These are phyloP conservation scores for Dinomys branickii DNA, from an alignment of 2,113 vertebrate species.

Conservation along the genomic window DNA sequence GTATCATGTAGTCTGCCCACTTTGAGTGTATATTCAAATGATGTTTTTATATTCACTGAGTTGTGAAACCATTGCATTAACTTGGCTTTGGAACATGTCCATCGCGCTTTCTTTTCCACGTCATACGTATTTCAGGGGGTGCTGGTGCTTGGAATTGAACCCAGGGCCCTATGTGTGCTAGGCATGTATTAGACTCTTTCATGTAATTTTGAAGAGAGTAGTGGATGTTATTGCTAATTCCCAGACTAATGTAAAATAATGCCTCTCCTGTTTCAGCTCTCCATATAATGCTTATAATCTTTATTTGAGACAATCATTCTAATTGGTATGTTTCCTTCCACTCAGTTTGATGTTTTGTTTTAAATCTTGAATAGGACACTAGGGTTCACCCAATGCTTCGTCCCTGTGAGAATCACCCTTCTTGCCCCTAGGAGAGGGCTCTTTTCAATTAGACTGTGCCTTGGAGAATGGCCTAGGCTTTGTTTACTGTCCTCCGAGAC, in stretches of 20 bases:
- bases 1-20: background rate
- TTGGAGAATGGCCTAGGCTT: background rate
- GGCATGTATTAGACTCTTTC: background rate
- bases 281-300: background rate
- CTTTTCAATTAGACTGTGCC: background rate
- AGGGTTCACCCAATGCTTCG: background rate
- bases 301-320: background rate
- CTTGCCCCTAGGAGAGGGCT: background rate
- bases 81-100: background rate
- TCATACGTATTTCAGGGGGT: background rate
- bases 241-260: background rate
- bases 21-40: background rate
- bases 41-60: background rate
- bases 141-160: background rate
- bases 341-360: background rate
- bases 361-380: background rate
- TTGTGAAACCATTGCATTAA: background rate
- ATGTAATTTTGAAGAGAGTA: background rate
- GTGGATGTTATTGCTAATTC: background rate
- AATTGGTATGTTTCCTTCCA: background rate
- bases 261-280: background rate
- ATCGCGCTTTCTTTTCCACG: background rate
- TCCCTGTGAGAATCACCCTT: background rate
- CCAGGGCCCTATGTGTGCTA: background rate
- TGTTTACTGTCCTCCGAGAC: background rate